phyloP scores from a whole-genome alignment of 2,113 vertebrate species.

The Synodontis membranacea region DNA sequence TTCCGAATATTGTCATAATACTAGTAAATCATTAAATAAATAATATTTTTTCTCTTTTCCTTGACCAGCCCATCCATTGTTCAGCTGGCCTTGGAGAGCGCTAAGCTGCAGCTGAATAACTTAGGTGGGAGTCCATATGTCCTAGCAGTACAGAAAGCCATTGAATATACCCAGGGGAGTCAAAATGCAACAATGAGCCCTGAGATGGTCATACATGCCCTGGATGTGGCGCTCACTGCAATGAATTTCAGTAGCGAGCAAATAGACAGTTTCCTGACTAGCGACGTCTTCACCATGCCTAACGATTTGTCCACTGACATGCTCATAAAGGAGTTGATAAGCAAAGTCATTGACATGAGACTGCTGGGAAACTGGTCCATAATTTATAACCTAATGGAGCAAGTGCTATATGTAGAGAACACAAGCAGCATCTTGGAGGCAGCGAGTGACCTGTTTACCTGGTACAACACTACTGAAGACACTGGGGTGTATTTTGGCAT shows the following conservation, averaged over 20 bases:
- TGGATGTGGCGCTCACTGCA: conserved; percentile 55
- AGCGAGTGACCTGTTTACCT: conserved; percentile 55
- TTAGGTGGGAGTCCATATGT: conserved; percentile 52
- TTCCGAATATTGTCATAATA: no score
- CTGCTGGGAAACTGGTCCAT: conserved; percentile 57
- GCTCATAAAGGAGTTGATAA: conserved; percentile 50
- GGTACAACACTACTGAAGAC: conserved; percentile 58
- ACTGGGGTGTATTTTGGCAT: conserved; percentile 64
- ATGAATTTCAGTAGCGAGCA: conserved; percentile 59
- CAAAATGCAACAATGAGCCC: conserved; percentile 39
- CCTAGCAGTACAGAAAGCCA: conserved; percentile 51
- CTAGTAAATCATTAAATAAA: background rate
- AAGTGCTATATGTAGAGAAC: conserved; percentile 52
- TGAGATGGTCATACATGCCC: conserved; percentile 59
- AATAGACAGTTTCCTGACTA: conserved; percentile 36
- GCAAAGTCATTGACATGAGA: conserved; percentile 50
- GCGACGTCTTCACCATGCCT: conserved; percentile 32
- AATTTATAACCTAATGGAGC: conserved; percentile 59
- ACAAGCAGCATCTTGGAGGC: conserved; percentile 52
- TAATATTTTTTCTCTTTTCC: conserved; percentile 25
- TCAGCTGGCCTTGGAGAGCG: conserved; percentile 55
- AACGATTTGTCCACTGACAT: conserved; percentile 22
- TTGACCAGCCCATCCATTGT: conserved; percentile 59
- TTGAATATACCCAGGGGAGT: conserved; percentile 55
- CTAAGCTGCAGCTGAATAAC: conserved; percentile 40